Base-by-base conservation (phyloP, 1,140 invertebrate genomes). In the Caerostris extrusa region DNA sequence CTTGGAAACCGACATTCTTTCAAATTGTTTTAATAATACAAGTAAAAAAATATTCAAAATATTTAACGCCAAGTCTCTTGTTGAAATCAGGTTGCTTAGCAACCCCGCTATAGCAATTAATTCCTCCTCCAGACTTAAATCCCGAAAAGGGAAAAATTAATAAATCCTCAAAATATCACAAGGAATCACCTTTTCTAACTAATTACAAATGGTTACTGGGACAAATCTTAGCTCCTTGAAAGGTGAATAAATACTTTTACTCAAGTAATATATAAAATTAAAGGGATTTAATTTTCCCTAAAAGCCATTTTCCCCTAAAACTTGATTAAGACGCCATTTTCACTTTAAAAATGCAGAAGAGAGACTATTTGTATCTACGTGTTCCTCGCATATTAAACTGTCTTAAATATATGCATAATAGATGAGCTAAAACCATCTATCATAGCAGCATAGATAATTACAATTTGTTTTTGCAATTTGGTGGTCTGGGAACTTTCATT, bases 241-340 rank as follows among this genome's bases (percentile, higher is more conserved):
- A 7, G 53, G 55, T 34, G 60, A 64, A 57, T 64, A 87, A 87
- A 87, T 87, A 87, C 64, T 87, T 87, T 87, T 87, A 60, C 60
- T 64, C 10, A n/a, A 60, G 60, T 60, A 87, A 64, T 57, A 61
- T 87, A 57, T 19, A 87, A 87, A 87, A 61, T 87, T 87, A 64
- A 87, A 57, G 60, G 34, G 60, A 87, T 87, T 87, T 87, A 87
- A 87, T 87, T 87, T 87, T 64, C 85, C 8, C 85, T 87, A 87
- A 87, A 87, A 87, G 85, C 85, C 64, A 60, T 64, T 87, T n/a
- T 19, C 34, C 34, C 14, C 10, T 53, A 53, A 61, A 87, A 87
- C 34, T 64, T 87, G 60, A 87, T 87, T 87, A 87, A 87, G 53
- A 61, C 64, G 17, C n/a, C 34, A 50, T 50, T 50, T 56, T 1